Evolutionary conservation across 1,140 invertebrate species (phyloP), one percentile per base, ranked within the genome.

Genomic region (Zaprionus gabonicus): DNA sequence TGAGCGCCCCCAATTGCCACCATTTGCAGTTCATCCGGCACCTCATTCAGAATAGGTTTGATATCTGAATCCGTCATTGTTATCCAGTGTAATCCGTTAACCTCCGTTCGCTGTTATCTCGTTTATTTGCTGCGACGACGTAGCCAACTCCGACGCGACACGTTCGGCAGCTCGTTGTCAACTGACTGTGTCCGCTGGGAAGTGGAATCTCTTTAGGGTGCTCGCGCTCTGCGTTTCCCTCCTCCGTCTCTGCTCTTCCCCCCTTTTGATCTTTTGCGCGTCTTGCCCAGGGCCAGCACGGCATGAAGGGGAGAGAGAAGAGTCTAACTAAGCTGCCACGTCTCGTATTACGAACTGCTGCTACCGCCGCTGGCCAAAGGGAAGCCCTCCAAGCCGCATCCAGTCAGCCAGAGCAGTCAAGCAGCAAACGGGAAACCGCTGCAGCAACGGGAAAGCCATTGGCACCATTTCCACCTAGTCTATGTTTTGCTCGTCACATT

Each of bases 31-130:
- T 91, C 83, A 5, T 81, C 87, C 10, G 78, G 76, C 63, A 78
- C 65, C 51, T 78, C 75, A 9, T 59, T 56, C 38, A 82, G 25
- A 23, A 72, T 28, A 36, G 55, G 67, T 31, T 55, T 79, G 31
- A 64, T 82, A 64, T 85, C 85, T 59, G 72, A 51, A 56, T 88
- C 86, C 5, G 85, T 85, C 86, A 90, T 87, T 58, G 10, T 77
- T 41, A 41, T n/a, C 38, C 15, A 15, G 46, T 15, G 7, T 13
- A 46, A 46, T 46, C 41, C 12, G 60, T 67, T 72, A 63, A 3
- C 31, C 31, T 34, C 31, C 31, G 28, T 34, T 34, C 31, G 10
- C 9, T 34, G 2, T 34, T 34, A 34, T 34, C 31, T 71, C 53
- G 44, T 7, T 3, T 64, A n/a, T 53, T 15, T 53, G 27, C 20